phyloP scores from a whole-genome alignment of 2,113 vertebrate genomes.

The Sinosuthora webbiana region DNA sequence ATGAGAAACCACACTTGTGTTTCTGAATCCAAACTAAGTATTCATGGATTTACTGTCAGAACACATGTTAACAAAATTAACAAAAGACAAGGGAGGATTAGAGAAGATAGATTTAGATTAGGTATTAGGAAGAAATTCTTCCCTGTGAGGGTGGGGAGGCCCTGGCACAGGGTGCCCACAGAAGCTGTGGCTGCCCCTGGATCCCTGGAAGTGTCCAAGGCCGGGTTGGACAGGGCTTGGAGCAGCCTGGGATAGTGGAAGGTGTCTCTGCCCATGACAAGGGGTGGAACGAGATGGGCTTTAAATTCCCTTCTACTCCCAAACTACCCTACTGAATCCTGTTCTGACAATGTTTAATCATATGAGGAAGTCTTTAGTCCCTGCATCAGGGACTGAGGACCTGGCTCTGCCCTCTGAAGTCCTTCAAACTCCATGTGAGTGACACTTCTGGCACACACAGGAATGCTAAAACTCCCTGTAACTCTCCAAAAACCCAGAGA shows the following conservation, averaged over 20 bases:
- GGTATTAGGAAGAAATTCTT: not conserved
- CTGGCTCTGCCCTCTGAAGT: not conserved
- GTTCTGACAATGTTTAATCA: not conserved
- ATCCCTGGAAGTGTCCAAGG: not conserved
- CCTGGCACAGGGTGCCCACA: not conserved
- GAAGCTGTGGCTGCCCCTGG: not conserved
- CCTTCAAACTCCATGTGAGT: fast-evolving
- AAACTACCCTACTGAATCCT: not conserved
- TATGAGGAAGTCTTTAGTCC: not conserved
- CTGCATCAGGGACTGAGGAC: not conserved
- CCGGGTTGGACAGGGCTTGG: fast-evolving
- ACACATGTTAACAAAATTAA: not conserved
- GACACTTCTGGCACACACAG: not conserved
- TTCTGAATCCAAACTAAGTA: not conserved
- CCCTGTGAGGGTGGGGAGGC: fast-evolving
- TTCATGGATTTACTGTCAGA: not conserved
- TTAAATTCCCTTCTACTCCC: not conserved
- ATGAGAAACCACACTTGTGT: not conserved
- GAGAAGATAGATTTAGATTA: not conserved
- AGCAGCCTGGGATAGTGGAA: not conserved
- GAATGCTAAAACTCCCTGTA: fast-evolving
- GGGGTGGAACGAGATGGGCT: fast-evolving
- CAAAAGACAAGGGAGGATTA: not conserved
- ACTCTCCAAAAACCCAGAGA: not conserved
- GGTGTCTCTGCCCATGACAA: not conserved